A percentile compares a stretch with the other conserved stretches of the same genome.
These are phyloP conservation scores for Pseudanteris insignis DNA, from an alignment of 2,888 invertebrate species.

Conservation along the genomic window DNA sequence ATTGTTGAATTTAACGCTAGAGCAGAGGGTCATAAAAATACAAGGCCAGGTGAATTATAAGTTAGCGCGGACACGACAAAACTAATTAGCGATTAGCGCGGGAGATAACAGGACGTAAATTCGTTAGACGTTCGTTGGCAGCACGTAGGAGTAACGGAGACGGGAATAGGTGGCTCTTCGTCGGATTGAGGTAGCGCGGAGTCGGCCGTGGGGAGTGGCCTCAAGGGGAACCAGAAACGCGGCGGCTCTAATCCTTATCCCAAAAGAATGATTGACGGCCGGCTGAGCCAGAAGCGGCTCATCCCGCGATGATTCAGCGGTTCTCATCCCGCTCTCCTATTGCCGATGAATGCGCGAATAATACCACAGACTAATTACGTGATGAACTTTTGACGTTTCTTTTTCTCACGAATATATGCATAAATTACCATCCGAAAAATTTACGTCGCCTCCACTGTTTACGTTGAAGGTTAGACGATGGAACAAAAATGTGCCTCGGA, in stretches of 20 bases:
- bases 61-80: conserved; percentile 16
- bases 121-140: conserved; percentile 23
- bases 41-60: conserved; percentile 7
- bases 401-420: conserved; percentile 11
- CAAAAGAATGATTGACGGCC: conserved; percentile 27
- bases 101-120: too few species aligned
- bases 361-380: conserved; percentile 18
- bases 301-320: conserved; percentile 15
- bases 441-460: too few species aligned
- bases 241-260: conserved; percentile 26
- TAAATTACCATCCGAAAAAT: too few species aligned
- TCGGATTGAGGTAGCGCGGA: conserved; percentile 8
- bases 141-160: conserved; percentile 12
- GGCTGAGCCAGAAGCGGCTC: conserved; percentile 15
- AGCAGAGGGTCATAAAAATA: conserved; percentile 3
- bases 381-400: conserved; percentile 15
- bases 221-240: conserved; percentile 17
- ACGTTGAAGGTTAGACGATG: too few species aligned
- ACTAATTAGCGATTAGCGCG: conserved; percentile 34
- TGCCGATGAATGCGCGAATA: conserved; percentile 12
- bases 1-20: too few species aligned
- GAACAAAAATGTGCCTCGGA: too few species aligned
- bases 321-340: conserved; percentile 11
- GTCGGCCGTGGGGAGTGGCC: conserved; percentile 15
- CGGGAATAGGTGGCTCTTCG: not conserved